Evolutionary conservation across 1,140 invertebrate species (phyloP), one percentile per base, ranked within the genome.

Genomic region (Temnothorax nylanderi): DNA sequence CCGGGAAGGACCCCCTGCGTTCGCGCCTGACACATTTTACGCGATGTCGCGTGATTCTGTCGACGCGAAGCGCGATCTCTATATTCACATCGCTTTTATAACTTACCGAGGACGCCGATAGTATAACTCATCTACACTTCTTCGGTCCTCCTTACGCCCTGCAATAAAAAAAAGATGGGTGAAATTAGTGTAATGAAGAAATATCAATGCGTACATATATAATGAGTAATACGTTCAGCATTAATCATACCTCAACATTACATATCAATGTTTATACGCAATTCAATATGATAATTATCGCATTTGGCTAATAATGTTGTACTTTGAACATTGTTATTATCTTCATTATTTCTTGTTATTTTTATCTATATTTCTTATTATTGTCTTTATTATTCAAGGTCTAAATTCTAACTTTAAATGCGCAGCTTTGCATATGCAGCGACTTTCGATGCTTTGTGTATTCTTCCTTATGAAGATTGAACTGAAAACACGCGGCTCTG

Each of bases 101-200:
- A 95, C 90, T 95, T 90, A 95, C 93, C 93, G 87, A 92, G 82
- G 88, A 82, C 85, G 89, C 41, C 91, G 91, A 91, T 91, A 91
- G 91, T 92, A 91, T 91, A 92, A 94, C 90, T 94, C 94, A 95
- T 94, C 93, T 94, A 94, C 92, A 90, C 87, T 93, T 86, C 88
- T 92, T 94, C 90, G 74, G 32, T 72, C 87, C 87, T 84, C 89
- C 89, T 92, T 89, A 91, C 82, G 88, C 92, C 92, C 94, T 94
- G 92, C 67, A 95, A 94, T 90, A 94, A 34, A 81, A 21, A 82
- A 87, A 85, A 37, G 34, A 32, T n/a, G 7, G 10, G 51, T 47
- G 26, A n/a, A 41, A 49, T 84, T 26, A 88, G 56, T 21, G n/a
- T 49, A 65, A 65, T n/a, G 18, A 41, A 37, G 3, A 37, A 41